Base-by-base conservation (phyloP, 2,113 vertebrate species). In the Eptatretus burgeri region DNA sequence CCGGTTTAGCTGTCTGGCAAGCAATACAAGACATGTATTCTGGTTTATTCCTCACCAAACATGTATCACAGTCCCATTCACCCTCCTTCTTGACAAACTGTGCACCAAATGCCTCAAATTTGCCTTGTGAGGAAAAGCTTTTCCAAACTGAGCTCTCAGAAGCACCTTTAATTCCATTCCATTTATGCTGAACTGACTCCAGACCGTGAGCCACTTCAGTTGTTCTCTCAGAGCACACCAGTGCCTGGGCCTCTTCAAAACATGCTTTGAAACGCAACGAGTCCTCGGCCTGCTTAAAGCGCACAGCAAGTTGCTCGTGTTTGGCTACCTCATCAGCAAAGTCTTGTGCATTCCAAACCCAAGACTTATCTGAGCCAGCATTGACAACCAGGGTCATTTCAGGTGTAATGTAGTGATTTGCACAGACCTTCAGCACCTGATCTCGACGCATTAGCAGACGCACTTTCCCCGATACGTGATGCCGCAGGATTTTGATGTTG, bases 391-490 rank as follows among this genome's bases (percentile, higher is more conserved):
- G 72, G 17, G 80, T 78, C 85, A 86, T 93, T 66, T 96, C 85
- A 49, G 80, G 67, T 69, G 73, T 93, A 67, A 98, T 88, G 65
- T 93, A 94, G 73, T 98, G 89, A 74, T 98, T 98, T 67, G 89
- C 89, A 74, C 91, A 98, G 65, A 98, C 91, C 71, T 98, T 98
- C 20, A 98, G 71, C 18, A 98, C 84, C 69, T 96, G 91, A 62
- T 98, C 91, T 50, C 89, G 79, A 70, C 91, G 84, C 91, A 98
- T 98, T 18, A 98, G 70, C 62, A 98, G 75, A 51, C 89, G 81
- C 51, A 93, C 80, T 72, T 98, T 98, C 18, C 84, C 82, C 66
- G 82, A 86, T 50, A 76, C 75, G 70, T 73, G 80, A 69, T 98
- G 88, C 64, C 82, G 83, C n/a, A 98, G 70, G 69, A 98, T 87